A percentile compares a stretch with the other conserved stretches of the same genome.
Conservation (phyloP, 2,797 vertebrate genomes). For the Gephyroberyx darwinii region DNA sequence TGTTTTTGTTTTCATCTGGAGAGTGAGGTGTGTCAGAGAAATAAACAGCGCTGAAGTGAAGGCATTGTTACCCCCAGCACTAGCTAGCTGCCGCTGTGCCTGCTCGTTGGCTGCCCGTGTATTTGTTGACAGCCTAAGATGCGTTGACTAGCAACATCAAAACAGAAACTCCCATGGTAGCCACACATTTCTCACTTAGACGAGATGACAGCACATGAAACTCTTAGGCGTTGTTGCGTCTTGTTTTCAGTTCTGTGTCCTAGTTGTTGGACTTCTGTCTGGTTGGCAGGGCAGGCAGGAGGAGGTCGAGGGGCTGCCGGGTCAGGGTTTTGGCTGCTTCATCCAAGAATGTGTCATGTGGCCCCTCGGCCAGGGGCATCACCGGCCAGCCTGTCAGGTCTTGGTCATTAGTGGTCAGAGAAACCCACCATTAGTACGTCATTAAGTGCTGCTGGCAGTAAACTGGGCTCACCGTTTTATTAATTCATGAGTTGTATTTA, state of each 20-base stretch:
- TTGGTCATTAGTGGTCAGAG: slow-evolving; percentile 48
- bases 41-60: slow-evolving; percentile 23
- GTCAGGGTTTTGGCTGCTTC: slow-evolving; percentile 48
- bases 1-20: slow-evolving; percentile 48
- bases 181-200: neutral
- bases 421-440: slow-evolving; percentile 32
- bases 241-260: slow-evolving; percentile 38
- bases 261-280: slow-evolving; percentile 44
- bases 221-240: slow-evolving; percentile 9
- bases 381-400: slow-evolving; percentile 39
- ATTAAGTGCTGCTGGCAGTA: slow-evolving; percentile 42
- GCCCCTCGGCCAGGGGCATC: slow-evolving; percentile 21
- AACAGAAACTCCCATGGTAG: slow-evolving; percentile 14
- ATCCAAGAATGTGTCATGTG: slow-evolving; percentile 56
- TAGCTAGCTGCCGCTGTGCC: slow-evolving; percentile 7
- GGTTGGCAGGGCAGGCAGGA: slow-evolving; percentile 46
- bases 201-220: neutral
- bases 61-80: slow-evolving; percentile 1
- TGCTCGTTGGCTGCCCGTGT: slow-evolving; percentile 5
- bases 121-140: slow-evolving; percentile 29
- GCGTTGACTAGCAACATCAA: slow-evolving; percentile 31
- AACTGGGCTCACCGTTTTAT: slow-evolving; percentile 32
- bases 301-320: slow-evolving; percentile 42
- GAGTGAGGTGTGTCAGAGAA: slow-evolving; percentile 43
- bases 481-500: slow-evolving; percentile 62